A percentile compares a stretch with the other conserved stretches of the same genome.
Conservation (phyloP, 2,113 vertebrate species). For the Spheniscus mendiculus region DNA sequence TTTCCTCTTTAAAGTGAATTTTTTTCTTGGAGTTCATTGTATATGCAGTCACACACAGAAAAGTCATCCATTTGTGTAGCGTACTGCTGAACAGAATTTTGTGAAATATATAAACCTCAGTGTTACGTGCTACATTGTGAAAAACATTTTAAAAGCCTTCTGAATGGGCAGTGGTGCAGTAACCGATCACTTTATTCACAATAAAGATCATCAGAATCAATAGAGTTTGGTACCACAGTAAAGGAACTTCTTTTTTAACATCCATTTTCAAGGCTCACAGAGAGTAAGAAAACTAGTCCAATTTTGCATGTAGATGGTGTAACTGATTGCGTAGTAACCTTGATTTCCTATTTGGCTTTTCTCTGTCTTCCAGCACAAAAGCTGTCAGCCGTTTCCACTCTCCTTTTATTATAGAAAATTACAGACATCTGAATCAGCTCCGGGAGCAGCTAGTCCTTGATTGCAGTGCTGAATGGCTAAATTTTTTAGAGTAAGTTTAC, state of each 20-base stretch:
- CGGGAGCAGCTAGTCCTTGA: slow-evolving; percentile 91
- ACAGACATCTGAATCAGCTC: slow-evolving; percentile 86
- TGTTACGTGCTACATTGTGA: neutral
- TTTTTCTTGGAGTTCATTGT: neutral
- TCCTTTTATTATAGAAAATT: slow-evolving; percentile 86
- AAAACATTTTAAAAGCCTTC: neutral
- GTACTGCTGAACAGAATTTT: neutral
- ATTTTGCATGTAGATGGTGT: slow-evolving; percentile 41
- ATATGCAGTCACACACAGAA: neutral
- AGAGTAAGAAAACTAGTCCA: slow-evolving; percentile 33
- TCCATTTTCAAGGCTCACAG: neutral
- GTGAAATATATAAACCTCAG: neutral
- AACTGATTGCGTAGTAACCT: slow-evolving; percentile 68
- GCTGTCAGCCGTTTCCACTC: slow-evolving; percentile 91
- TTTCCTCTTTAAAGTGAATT: neutral
- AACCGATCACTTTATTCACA: neutral
- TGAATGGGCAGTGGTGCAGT: neutral
- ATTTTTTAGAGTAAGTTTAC: slow-evolving; percentile 90
- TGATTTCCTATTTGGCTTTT: slow-evolving; percentile 62
- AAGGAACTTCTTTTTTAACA: neutral
- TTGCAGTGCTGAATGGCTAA: slow-evolving; percentile 87
- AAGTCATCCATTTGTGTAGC: neutral
- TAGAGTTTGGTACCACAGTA: neutral
- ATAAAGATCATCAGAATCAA: neutral
- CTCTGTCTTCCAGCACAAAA: slow-evolving; percentile 83